These are phyloP conservation scores for Noturus placidus DNA, from an alignment of 2,113 vertebrate species.

Conservation along the genomic window DNA sequence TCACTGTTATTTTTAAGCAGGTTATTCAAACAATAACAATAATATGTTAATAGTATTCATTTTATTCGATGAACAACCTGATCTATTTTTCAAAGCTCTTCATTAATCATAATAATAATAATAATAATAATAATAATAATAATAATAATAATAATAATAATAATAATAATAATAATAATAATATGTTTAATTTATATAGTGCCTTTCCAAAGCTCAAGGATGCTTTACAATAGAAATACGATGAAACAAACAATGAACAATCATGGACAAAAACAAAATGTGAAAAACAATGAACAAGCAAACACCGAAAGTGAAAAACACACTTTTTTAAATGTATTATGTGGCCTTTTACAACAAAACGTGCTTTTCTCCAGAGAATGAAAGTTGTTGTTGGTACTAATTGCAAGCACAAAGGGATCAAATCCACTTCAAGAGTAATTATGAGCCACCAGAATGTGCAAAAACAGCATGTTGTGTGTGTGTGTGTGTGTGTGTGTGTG, in stretches of 20 bases:
- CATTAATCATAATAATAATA: neutral
- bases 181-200: too few species aligned
- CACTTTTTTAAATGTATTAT: neutral
- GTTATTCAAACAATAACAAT: too few species aligned
- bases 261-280: too few species aligned
- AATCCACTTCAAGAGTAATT: conserved; percentile 4
- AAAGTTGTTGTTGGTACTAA: conserved; percentile 13
- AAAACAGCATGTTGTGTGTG: neutral
- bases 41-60: neutral
- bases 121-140: too few species aligned
- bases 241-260: too few species aligned
- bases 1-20: neutral
- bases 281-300: too few species aligned
- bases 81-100: conserved; percentile 11
- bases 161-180: too few species aligned
- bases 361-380: neutral
- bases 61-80: conserved; percentile 18
- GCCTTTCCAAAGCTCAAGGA: too few species aligned
- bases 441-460: conserved; percentile 12
- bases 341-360: neutral
- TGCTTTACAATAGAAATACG: too few species aligned
- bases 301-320: too few species aligned
- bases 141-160: too few species aligned
- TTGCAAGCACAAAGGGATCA: neutral
- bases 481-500: neutral